Evolutionary conservation across 2,113 vertebrate genomes (phyloP).

Genomic region (Ramphastos sulfuratus): DNA sequence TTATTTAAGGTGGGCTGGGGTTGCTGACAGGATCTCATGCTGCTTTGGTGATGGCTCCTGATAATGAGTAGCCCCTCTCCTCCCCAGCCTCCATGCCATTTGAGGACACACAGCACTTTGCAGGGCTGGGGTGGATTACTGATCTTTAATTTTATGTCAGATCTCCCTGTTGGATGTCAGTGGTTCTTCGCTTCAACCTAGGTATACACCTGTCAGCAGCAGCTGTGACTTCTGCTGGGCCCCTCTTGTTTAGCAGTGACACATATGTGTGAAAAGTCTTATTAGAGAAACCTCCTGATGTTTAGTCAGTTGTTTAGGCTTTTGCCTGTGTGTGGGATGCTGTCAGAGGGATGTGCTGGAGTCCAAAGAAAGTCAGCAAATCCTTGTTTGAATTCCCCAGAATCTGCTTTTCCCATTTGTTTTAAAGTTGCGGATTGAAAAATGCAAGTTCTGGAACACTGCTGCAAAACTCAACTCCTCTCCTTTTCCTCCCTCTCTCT

Average conservation of each 20-base stretch:
- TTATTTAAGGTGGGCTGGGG: background rate
- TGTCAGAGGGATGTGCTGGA: background rate
- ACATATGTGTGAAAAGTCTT: slow-evolving; percentile 21
- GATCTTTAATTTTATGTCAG: background rate
- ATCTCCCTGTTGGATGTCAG: background rate
- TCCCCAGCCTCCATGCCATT: background rate
- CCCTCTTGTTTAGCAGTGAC: slow-evolving; percentile 27
- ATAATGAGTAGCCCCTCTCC: background rate
- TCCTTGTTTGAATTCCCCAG: background rate
- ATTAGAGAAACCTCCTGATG: slow-evolving; percentile 29
- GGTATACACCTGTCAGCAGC: slow-evolving; percentile 52
- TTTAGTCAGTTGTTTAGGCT: slow-evolving; percentile 60
- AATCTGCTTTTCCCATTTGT: slow-evolving; percentile 55
- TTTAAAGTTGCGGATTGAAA: slow-evolving; percentile 34
- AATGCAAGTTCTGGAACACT: slow-evolving; percentile 12
- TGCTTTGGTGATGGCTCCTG: background rate
- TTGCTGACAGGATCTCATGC: background rate
- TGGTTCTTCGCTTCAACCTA: background rate
- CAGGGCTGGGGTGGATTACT: background rate
- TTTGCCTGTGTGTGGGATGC: slow-evolving; percentile 36
- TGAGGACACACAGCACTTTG: background rate
- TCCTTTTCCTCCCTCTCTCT: slow-evolving; percentile 56
- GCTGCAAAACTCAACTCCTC: slow-evolving; percentile 30
- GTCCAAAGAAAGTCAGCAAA: background rate
- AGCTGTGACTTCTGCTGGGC: slow-evolving; percentile 37